A percentile compares a stretch with the other conserved stretches of the same genome.
phyloP scores from a whole-genome alignment of 1,140 invertebrate genomes.

The Bombyx mori region DNA sequence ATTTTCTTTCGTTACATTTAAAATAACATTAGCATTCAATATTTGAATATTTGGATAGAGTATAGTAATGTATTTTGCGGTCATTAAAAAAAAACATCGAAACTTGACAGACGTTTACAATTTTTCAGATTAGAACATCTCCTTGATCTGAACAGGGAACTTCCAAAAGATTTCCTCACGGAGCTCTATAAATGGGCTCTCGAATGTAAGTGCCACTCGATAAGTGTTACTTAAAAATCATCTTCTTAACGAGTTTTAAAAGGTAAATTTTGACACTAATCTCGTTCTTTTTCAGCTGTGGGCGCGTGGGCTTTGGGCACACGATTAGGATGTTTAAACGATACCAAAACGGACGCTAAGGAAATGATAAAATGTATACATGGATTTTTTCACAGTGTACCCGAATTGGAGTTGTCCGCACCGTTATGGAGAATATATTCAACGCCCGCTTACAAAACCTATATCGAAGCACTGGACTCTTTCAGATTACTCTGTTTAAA shows the following conservation, averaged over 20 bases:
- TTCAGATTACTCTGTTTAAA: slow-evolving; percentile 68
- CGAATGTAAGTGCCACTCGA: slow-evolving; percentile 70
- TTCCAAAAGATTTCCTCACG: slow-evolving; percentile 83
- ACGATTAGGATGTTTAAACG: slow-evolving; percentile 81
- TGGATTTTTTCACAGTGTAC: slow-evolving; percentile 85
- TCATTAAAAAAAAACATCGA: not conserved
- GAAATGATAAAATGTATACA: slow-evolving; percentile 84
- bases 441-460: slow-evolving; percentile 82
- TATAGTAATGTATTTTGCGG: too few species aligned
- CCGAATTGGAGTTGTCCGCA: slow-evolving; percentile 82
- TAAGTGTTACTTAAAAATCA: too few species aligned
- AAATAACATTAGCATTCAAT: too few species aligned
- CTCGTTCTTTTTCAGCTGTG: slow-evolving; percentile 75
- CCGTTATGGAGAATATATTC: slow-evolving; percentile 85
- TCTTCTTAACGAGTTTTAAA: too few species aligned
- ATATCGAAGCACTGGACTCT: slow-evolving; percentile 80
- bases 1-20: not conserved
- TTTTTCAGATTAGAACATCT: slow-evolving; percentile 78
- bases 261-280: not conserved
- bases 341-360: slow-evolving; percentile 76
- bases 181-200: slow-evolving; percentile 91
- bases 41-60: too few species aligned
- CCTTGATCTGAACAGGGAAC: slow-evolving; percentile 76
- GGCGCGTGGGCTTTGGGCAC: slow-evolving; percentile 85
- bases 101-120: slow-evolving; percentile 8